These are phyloP conservation scores for Pogonognathellus flavescens DNA, from an alignment of 1,140 invertebrate genomes.

Conservation along the genomic window DNA sequence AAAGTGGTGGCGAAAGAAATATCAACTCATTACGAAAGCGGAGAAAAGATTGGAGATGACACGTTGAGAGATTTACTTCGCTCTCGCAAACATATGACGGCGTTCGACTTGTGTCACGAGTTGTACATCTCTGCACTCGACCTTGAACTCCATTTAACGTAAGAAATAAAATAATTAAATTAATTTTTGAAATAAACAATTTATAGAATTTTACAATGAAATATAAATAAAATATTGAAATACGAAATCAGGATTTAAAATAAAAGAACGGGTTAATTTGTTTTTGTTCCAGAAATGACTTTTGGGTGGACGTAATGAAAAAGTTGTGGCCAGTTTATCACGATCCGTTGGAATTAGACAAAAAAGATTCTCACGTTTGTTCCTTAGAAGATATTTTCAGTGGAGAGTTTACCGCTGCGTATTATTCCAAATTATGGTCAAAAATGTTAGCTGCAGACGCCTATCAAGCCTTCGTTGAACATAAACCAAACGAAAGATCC, in stretches of 20 bases:
- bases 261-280: neutral
- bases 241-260: too few relatives aligned
- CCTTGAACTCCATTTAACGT: conserved; percentile 83
- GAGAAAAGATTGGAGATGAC: conserved; percentile 78
- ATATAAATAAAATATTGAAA: too few relatives aligned
- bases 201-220: too few relatives aligned
- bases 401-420: conserved; percentile 81
- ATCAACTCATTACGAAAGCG: conserved; percentile 81
- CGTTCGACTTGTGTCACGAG: conserved; percentile 83
- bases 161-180: conserved; percentile 65
- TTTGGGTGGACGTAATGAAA: conserved; percentile 84
- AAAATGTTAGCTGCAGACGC: conserved; percentile 91
- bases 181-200: neutral
- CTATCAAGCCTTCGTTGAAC: conserved; percentile 86
- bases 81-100: conserved; percentile 81
- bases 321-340: conserved; percentile 84
- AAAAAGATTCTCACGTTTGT: conserved; percentile 84
- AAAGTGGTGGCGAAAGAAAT: conserved; percentile 78
- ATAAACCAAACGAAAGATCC: conserved; percentile 67
- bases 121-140: conserved; percentile 88
- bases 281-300: conserved; percentile 72
- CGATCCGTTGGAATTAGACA: conserved; percentile 77
- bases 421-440: conserved; percentile 85
- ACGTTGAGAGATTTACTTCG: conserved; percentile 77
- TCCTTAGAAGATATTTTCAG: conserved; percentile 82